Evolutionary conservation across 2,888 invertebrate species (phyloP).

Genomic region (Amiota mariae): DNA sequence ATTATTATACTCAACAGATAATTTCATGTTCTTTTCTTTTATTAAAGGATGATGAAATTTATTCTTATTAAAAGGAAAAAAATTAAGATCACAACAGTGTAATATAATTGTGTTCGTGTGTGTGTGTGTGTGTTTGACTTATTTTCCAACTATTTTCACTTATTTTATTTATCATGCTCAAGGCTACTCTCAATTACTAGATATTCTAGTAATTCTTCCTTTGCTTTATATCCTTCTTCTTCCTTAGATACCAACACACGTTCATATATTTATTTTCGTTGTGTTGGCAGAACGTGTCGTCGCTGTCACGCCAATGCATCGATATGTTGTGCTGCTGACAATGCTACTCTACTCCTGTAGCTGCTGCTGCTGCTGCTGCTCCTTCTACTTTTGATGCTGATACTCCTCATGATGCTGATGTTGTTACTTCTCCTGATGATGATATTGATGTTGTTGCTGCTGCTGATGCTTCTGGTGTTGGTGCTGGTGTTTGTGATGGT

Average conservation of each 20-base stretch:
- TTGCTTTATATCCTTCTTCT: background rate
- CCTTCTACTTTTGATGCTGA: background rate
- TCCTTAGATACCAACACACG: background rate
- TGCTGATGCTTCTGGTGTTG: background rate
- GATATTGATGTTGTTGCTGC: background rate
- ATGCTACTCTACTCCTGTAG: background rate
- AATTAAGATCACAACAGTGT: too few relatives aligned
- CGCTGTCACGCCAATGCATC: conserved; percentile 36
- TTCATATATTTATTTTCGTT: conserved; percentile 41
- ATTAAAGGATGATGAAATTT: too few relatives aligned
- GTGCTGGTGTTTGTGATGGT: background rate
- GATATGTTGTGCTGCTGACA: conserved; percentile 4
- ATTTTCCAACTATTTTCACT: conserved; percentile 6
- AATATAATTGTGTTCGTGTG: background rate
- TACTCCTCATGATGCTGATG: too few relatives aligned
- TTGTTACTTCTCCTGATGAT: background rate
- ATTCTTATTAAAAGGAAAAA: too few relatives aligned
- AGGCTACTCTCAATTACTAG: background rate
- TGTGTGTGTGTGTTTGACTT: background rate
- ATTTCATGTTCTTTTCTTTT: too few relatives aligned
- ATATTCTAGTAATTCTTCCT: background rate
- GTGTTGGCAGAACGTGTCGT: conserved; percentile 65
- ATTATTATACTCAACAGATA: too few relatives aligned
- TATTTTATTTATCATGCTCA: conserved; percentile 9
- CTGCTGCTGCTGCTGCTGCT: background rate